Evolutionary conservation across 1,140 invertebrate species (phyloP), one percentile per base, ranked within the genome.

Genomic region (Lasioglossum baleicum): DNA sequence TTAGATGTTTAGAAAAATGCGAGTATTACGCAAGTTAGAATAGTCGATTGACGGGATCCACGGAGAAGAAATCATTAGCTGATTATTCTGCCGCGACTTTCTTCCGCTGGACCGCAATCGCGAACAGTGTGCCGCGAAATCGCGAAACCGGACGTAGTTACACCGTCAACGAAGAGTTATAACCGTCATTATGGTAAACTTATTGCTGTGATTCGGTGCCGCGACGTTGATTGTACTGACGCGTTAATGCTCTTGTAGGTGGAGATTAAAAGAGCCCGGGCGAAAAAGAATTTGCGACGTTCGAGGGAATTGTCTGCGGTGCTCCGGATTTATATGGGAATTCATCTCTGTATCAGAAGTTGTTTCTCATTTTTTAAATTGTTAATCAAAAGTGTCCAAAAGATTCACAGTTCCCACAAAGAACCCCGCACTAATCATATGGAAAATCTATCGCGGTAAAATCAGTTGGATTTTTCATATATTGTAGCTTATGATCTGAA

Each of bases 61-160:
- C 11, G 17, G 22, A n/a, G 22, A 61, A 68, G 60, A n/a, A 63
- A 20, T 75, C 42, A 40, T 53, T 11, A 5, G 60, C 64, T 51
- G 13, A 51, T 64, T 15, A 56, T 51, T 66, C 26, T 17, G 7
- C 48, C 15, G 56, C 44, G 17, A 8, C 11, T 58, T 53, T 70
- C 61, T 74, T 70, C 26, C 66, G 44, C 48, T 70, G 48, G 74
- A 84, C n/a, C 60, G 58, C 73, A 77, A 70, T n/a, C 60, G 69
- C 10, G 31, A 40, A 51, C 69, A 51, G n/a, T 51, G 31, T 56
- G 6, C 35, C 26, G 5, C 31, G 56, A 66, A 73, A 78, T 81
- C 60, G n/a, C n/a, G 44, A 63, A 53, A 42, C 53, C 13, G 48
- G 77, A 74, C 48, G 61, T 68, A 61, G 78, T 77, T 70, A 74